Percentiles rank a stretch among this genome's conserved stretches.
These are phyloP conservation scores for Rhea pennata DNA, from an alignment of 2,113 vertebrate species.

Conservation along the genomic window DNA sequence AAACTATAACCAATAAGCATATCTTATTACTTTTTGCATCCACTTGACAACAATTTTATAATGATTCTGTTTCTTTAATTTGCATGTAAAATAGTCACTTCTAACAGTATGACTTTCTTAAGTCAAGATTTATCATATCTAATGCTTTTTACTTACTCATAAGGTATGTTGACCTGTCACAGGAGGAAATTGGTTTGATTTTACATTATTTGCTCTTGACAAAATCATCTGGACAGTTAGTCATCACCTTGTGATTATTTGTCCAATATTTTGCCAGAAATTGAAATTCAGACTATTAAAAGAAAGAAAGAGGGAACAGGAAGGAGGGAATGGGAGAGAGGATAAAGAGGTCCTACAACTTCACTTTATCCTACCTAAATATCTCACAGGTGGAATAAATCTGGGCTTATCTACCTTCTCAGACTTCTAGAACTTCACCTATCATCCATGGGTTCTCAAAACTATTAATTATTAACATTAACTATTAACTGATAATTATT, in stretches of 20 bases:
- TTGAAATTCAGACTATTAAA: background rate
- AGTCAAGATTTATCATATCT: background rate
- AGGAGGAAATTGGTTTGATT: background rate
- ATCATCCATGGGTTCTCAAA: background rate
- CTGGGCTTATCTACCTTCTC: background rate
- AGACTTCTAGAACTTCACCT: background rate
- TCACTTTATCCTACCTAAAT: background rate
- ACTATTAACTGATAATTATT: background rate
- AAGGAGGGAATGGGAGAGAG: too few relatives aligned
- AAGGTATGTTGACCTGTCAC: background rate
- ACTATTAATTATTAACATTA: background rate
- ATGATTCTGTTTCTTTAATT: background rate
- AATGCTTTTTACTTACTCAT: background rate
- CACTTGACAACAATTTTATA: background rate
- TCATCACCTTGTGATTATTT: background rate
- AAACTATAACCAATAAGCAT: rapidly evolving
- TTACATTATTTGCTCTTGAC: background rate
- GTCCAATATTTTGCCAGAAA: background rate
- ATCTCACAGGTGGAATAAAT: background rate
- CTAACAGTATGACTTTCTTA: background rate
- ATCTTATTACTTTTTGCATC: background rate
- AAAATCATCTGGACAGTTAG: background rate
- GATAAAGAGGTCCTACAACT: background rate
- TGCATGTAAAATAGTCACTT: background rate
- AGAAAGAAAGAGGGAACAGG: too few relatives aligned